Conservation (phyloP, 2,888 invertebrate genomes). For the Cetonia aurata region DNA sequence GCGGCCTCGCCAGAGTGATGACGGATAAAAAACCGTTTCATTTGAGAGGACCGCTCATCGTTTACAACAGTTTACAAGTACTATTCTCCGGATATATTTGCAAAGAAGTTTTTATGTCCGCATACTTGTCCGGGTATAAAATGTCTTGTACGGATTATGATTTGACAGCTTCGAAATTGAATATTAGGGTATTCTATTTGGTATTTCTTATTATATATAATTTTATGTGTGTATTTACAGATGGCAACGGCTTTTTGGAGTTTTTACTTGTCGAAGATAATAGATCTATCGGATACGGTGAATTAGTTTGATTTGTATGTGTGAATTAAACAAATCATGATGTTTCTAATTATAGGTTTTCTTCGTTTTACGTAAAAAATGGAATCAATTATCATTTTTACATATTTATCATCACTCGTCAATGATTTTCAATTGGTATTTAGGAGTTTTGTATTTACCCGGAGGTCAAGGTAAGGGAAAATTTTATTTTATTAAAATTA, state of each 20-base stretch:
- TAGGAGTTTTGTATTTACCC: slow-evolving; percentile 69
- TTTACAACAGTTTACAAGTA: slow-evolving; percentile 89
- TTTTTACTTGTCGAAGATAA: slow-evolving; percentile 95
- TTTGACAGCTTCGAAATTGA: slow-evolving; percentile 73
- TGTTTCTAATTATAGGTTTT: slow-evolving; percentile 70
- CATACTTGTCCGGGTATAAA: slow-evolving; percentile 78
- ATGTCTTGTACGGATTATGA: slow-evolving; percentile 77
- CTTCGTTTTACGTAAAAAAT: slow-evolving; percentile 92
- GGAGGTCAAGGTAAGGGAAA: slow-evolving; percentile 75
- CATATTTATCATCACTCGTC: slow-evolving; percentile 94
- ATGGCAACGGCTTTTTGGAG: slow-evolving; percentile 93
- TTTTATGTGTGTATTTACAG: slow-evolving; percentile 65
- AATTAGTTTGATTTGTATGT: background rate
- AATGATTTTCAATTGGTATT: slow-evolving; percentile 90
- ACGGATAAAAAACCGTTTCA: slow-evolving; percentile 86
- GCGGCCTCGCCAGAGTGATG: slow-evolving; percentile 86
- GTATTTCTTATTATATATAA: slow-evolving; percentile 20
- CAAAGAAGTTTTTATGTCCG: slow-evolving; percentile 75
- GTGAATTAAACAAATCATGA: too few species aligned
- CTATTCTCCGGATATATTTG: slow-evolving; percentile 81
- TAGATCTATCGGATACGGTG: slow-evolving; percentile 93
- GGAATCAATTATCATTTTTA: slow-evolving; percentile 88
- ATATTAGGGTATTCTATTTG: slow-evolving; percentile 71
- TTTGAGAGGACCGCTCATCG: slow-evolving; percentile 79
- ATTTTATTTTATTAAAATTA: too few species aligned